Base-by-base conservation (phyloP, 2,888 invertebrate species). In the Gandaritis pyraliata region DNA sequence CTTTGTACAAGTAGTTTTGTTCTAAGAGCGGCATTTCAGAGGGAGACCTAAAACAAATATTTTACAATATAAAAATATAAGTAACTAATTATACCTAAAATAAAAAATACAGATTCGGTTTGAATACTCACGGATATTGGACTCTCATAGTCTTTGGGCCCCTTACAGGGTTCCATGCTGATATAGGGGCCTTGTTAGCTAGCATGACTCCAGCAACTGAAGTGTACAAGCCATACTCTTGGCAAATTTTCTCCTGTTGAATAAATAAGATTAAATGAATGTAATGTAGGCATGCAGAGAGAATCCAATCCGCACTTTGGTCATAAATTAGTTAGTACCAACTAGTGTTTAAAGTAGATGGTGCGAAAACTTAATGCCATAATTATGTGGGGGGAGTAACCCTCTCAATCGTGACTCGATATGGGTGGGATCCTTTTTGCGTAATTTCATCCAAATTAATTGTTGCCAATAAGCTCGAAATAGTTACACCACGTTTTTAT, bases 91-190 rank as follows among this genome's bases (percentile, higher is more conserved):
- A 46, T 11, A 12, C 6, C 3, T 46, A 7, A 18, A 29, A 23
- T 12, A 12, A 6, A 5, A 6, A 23, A 12, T 23, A 3, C 7
- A n/a, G 5, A 23, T 12, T 46, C 18, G 5, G 1, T 29, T 8
- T 29, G 23, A 39, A 56, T 54, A 82, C 92, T 81, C 74, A 93
- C 92, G 90, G 92, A 74, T 90, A 92, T 68, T 83, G 77, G 55
- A 90, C 75, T 69, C 74, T 89, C 85, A 85, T 87, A 69, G 84
- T 87, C 70, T 91, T 92, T 15, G 92, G 91, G 1, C 94, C 95
- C 71, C 93, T 93, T 0, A 96, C 94, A 57, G 96, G 96, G 85
- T 95, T 95, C 96, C 96, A 96, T 36, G 94, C 95, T 12, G 94
- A 93, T 1, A 95, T 91, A 13, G 95, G 95, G 23, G 94, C 90